Percentiles rank a stretch among this genome's conserved stretches.
Conservation (phyloP, 2,113 vertebrate species). For the Ahaetulla prasina region DNA sequence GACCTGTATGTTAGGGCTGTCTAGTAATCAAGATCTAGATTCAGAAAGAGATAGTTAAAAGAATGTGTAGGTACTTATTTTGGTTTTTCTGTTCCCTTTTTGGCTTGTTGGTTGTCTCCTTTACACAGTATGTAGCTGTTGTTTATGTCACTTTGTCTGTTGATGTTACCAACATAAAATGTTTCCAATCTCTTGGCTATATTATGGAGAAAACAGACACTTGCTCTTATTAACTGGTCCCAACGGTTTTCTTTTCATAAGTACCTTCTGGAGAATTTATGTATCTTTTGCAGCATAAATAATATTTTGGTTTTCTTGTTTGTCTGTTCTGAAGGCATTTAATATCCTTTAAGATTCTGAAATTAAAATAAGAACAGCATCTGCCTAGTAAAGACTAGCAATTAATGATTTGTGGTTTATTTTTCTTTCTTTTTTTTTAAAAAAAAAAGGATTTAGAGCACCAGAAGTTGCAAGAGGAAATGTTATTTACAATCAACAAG, state of each 20-base stretch:
- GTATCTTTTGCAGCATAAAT: constrained; percentile 28
- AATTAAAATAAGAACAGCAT: constrained; percentile 27
- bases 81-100: background rate
- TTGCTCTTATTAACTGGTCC: background rate
- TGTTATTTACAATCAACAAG: constrained; percentile 94
- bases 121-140: background rate
- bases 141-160: background rate
- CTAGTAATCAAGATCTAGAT: background rate
- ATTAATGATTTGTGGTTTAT: constrained; percentile 14
- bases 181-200: background rate
- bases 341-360: constrained; percentile 25
- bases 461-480: constrained; percentile 94
- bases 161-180: background rate
- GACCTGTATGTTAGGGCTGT: background rate
- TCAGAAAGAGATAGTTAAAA: background rate
- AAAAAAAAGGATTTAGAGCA: constrained; percentile 81
- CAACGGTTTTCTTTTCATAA: background rate
- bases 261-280: constrained; percentile 21
- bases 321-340: constrained; percentile 22
- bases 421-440: constrained; percentile 48
- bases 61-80: background rate
- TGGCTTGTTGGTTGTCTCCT: background rate
- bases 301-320: constrained; percentile 5
- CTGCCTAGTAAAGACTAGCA: constrained; percentile 24
- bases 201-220: too few relatives aligned